Evolutionary conservation across 2,888 invertebrate species (phyloP), one percentile per base, ranked within the genome.

Genomic region (Dolichomitus sp.): DNA sequence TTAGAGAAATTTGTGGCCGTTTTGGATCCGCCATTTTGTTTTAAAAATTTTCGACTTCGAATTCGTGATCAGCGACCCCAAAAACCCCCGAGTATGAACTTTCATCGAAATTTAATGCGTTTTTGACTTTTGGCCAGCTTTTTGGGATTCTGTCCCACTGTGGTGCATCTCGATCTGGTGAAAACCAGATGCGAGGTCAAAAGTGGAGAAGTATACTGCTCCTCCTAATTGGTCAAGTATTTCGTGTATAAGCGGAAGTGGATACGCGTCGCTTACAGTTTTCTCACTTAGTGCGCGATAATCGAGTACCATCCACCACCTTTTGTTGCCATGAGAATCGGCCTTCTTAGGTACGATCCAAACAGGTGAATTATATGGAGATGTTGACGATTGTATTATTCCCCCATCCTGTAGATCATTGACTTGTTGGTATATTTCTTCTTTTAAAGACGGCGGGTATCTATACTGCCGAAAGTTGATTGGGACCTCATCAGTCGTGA

Each of bases 81-180:
- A n/a, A n/a, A n/a, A n/a, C n/a, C n/a, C n/a, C n/a, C n/a, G n/a
- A n/a, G n/a, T n/a, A n/a, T n/a, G n/a, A n/a, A n/a, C n/a, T n/a
- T n/a, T n/a, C n/a, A n/a, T n/a, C n/a, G n/a, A n/a, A n/a, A n/a
- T n/a, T n/a, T n/a, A n/a, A n/a, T n/a, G n/a, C n/a, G n/a, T n/a
- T n/a, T n/a, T n/a, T n/a, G n/a, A n/a, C n/a, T n/a, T n/a, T n/a
- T n/a, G n/a, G n/a, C n/a, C n/a, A n/a, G n/a, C n/a, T n/a, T n/a
- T n/a, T n/a, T n/a, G n/a, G n/a, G n/a, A n/a, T n/a, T n/a, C n/a
- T n/a, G n/a, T n/a, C n/a, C n/a, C n/a, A n/a, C n/a, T n/a, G n/a
- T n/a, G 61, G 4, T 84, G 78, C n/a, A 90, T 79, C 6, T 74
- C 23, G 2, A 90, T 88, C 68, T 90, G 90, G 30, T 88, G 86